phyloP scores from a whole-genome alignment of 2,888 invertebrate species.

The Noctua comes region DNA sequence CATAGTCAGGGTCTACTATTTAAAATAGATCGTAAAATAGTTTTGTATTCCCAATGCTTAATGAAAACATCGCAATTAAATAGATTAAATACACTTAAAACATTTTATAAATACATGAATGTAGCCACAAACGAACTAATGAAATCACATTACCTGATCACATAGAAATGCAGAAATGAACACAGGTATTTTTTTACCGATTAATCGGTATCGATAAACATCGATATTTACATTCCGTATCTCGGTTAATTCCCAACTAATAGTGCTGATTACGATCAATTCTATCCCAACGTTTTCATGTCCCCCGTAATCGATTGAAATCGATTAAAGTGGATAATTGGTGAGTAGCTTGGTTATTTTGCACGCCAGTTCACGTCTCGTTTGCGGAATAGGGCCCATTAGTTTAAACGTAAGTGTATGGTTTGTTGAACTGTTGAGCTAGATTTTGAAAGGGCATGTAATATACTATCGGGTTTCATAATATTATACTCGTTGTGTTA shows the following conservation, averaged over 20 bases:
- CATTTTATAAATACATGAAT: constrained; percentile 24
- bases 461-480: constrained; percentile 33
- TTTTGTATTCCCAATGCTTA: not conserved
- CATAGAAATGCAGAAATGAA: constrained; percentile 37
- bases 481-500: constrained; percentile 9
- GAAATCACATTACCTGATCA: constrained; percentile 41
- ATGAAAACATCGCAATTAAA: constrained; percentile 24
- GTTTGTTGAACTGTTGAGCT: constrained; percentile 57
- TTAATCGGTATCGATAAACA: constrained; percentile 60
- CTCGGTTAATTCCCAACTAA: constrained; percentile 59
- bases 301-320: constrained; percentile 61
- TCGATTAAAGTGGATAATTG: constrained; percentile 61
- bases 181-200: constrained; percentile 43
- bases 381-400: constrained; percentile 63
- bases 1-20: not conserved
- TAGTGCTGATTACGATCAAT: constrained; percentile 64
- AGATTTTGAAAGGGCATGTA: constrained; percentile 51
- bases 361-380: constrained; percentile 59
- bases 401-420: constrained; percentile 57
- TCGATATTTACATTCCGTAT: constrained; percentile 64
- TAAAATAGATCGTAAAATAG: not conserved
- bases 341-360: constrained; percentile 59
- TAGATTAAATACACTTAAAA: constrained; percentile 6
- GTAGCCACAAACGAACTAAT: constrained; percentile 22
- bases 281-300: constrained; percentile 60